Evolutionary conservation across 1,140 invertebrate species (phyloP), one percentile per base, ranked within the genome.

Genomic region (Aphelinus certus): DNA sequence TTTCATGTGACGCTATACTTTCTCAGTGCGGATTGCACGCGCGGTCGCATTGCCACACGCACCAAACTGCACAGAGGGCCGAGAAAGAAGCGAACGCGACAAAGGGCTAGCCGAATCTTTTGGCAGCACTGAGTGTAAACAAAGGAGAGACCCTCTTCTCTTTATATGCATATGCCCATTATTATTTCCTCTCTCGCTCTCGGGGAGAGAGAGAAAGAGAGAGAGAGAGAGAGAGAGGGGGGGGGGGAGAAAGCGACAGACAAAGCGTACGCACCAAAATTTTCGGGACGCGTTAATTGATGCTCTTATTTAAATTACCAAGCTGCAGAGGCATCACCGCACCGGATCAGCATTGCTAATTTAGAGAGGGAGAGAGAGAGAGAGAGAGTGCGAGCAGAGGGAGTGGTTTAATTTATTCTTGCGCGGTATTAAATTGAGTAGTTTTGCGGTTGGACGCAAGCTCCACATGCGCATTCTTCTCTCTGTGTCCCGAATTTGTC

Each of bases 271-370:
- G 47, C 45, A 53, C 26, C 10, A 56, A 55, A 53, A 66, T 2
- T 51, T 70, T 70, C 45, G 55, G 10, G 3, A 1, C 43, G 43
- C 47, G 51, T 58, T 66, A 73, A 57, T 66, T 66, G 56, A 73
- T 58, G 63, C 71, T 66, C 60, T 73, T 58, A 73, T 73, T 66
- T 47, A 60, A 66, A 73, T 66, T 51, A 63, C 26, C 46, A 49
- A 71, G 65, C 51, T 53, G 51, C 51, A 9, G 51, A 6, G 4
- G 51, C 51, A 6, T 53, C 9, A 4, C 51, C 51, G 51, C 51
- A 53, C 4, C 9, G 53, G 60, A 73, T 73, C 63, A 73, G 63
- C 71, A 73, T 58, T 66, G 71, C 71, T 73, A 65, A 73, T 73
- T 66, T 9, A n/a, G 46, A 9, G 4, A 26, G 10, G 48, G 43